Conservation (phyloP, 1,140 invertebrate genomes). For the Apis cerana region DNA sequence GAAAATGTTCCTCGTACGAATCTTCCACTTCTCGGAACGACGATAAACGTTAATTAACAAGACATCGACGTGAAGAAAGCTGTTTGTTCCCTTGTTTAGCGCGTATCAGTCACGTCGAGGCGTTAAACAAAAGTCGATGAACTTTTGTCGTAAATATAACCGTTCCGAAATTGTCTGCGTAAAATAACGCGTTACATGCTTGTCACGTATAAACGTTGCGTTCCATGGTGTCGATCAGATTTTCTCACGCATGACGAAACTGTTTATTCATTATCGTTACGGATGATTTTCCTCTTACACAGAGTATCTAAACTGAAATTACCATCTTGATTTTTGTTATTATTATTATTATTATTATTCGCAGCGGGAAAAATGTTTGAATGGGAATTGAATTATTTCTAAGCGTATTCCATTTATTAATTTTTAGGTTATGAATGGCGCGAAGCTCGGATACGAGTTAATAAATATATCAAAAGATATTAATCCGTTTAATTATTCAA, state of each 20-base stretch:
- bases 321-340: not conserved
- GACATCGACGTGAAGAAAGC: not conserved
- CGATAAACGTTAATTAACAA: constrained; percentile 13
- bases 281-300: not conserved
- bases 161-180: constrained; percentile 7
- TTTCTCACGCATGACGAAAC: not conserved
- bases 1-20: not conserved
- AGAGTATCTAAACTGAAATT: not conserved
- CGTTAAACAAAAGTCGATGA: constrained; percentile 31
- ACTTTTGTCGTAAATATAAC: not conserved
- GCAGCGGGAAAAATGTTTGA: no score
- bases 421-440: no score
- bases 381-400: no score
- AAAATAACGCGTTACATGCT: not conserved
- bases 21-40: constrained; percentile 20
- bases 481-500: no score
- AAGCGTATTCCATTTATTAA: no score
- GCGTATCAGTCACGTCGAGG: not conserved
- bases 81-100: constrained; percentile 33
- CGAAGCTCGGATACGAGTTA: no score
- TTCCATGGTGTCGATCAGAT: not conserved
- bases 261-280: not conserved
- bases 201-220: constrained; percentile 7
- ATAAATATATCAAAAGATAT: no score
- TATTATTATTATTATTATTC: no score